These are phyloP conservation scores for Tachina fera DNA, from an alignment of 2,888 invertebrate species.

Conservation along the genomic window DNA sequence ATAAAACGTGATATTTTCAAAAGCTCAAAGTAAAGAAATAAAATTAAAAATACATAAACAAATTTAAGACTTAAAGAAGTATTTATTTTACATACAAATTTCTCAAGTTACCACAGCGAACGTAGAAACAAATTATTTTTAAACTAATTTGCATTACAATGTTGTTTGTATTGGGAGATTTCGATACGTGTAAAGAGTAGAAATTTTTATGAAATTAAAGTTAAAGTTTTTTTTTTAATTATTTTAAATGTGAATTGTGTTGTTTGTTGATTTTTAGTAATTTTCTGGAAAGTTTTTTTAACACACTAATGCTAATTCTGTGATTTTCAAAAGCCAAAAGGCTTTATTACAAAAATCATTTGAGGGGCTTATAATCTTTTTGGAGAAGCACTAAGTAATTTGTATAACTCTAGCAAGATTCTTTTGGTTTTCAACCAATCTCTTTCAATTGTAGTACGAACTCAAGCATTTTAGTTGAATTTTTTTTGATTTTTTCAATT, in stretches of 20 bases:
- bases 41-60: neutral
- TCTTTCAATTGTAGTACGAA: too few relatives aligned
- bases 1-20: constrained; percentile 40
- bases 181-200: neutral
- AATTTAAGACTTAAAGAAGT: neutral
- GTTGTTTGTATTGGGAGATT: constrained; percentile 7
- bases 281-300: neutral
- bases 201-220: neutral
- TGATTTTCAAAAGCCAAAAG: too few relatives aligned
- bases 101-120: constrained; percentile 7
- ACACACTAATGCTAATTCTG: neutral
- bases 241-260: neutral
- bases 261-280: neutral
- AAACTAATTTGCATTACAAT: constrained; percentile 12
- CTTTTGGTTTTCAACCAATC: too few relatives aligned
- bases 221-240: too few relatives aligned
- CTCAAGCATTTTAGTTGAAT: too few relatives aligned
- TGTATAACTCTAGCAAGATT: too few relatives aligned
- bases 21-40: neutral
- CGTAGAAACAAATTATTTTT: neutral
- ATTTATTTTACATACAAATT: neutral
- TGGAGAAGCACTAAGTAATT: too few relatives aligned
- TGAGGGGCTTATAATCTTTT: too few relatives aligned
- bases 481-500: too few relatives aligned
- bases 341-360: too few relatives aligned